Conservation (phyloP, 2,888 invertebrate genomes). For the Loripinus fragilis region DNA sequence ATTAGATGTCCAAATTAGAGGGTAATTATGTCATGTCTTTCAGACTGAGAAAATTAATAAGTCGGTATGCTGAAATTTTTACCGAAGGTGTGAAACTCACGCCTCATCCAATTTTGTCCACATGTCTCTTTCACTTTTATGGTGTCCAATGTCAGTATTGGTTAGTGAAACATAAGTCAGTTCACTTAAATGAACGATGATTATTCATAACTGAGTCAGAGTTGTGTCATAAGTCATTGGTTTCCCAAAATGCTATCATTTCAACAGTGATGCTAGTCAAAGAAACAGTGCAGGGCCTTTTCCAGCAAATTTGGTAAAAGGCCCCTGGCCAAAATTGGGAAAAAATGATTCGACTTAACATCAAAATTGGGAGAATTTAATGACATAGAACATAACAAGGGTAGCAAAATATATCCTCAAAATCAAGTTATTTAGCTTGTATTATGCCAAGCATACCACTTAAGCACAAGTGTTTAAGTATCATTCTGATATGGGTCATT, state of each 20-base stretch:
- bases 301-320: too few species aligned
- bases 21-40: constrained; percentile 19
- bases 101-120: constrained; percentile 15
- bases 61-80: constrained; percentile 15
- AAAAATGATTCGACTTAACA: too few species aligned
- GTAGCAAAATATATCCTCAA: too few species aligned
- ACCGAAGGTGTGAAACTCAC: not conserved
- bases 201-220: not conserved
- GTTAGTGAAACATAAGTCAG: not conserved
- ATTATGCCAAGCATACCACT: too few species aligned
- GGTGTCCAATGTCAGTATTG: not conserved
- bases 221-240: not conserved
- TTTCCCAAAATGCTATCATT: not conserved
- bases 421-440: too few species aligned
- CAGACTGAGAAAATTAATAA: constrained; percentile 9
- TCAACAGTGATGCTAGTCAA: too few species aligned
- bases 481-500: too few species aligned
- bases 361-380: too few species aligned
- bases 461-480: too few species aligned
- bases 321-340: too few species aligned
- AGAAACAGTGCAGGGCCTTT: too few species aligned
- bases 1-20: constrained; percentile 15
- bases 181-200: not conserved
- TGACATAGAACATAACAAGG: too few species aligned
- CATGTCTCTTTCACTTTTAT: constrained; percentile 15